phyloP scores from a whole-genome alignment of 1,140 invertebrate genomes.

The Chlorops oryzae region DNA sequence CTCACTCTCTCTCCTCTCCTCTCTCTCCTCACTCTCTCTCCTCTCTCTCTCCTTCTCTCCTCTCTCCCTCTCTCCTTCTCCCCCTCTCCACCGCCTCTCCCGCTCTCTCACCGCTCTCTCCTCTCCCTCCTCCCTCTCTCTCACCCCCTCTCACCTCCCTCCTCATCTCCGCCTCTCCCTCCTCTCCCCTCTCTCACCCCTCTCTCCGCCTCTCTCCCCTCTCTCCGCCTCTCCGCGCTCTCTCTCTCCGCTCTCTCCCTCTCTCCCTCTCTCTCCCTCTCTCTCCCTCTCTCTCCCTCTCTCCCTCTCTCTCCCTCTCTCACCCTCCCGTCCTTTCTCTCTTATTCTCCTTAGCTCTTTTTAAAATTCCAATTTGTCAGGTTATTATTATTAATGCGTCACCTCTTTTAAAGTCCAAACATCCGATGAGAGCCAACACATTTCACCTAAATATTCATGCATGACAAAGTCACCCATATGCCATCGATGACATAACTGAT shows the following conservation, averaged over 20 bases:
- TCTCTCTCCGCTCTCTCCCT: background rate
- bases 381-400: too few species aligned
- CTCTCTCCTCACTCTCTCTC: background rate
- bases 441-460: too few species aligned
- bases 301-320: background rate
- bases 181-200: background rate
- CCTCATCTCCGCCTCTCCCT: background rate
- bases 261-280: background rate
- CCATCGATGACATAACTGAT: too few species aligned
- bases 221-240: background rate
- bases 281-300: background rate
- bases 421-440: too few species aligned
- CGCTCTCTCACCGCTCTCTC: conserved; percentile 24
- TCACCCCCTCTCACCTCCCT: background rate
- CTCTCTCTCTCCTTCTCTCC: background rate
- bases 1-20: too few species aligned
- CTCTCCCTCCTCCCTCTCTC: conserved; percentile 3
- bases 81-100: background rate
- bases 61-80: background rate
- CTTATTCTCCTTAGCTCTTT: too few species aligned
- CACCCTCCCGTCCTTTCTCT: background rate
- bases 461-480: too few species aligned
- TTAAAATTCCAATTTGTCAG: too few species aligned
- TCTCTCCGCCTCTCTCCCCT: background rate
- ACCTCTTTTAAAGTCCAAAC: too few species aligned